phyloP scores from a whole-genome alignment of 2,113 vertebrate species.

The Galbula dea region DNA sequence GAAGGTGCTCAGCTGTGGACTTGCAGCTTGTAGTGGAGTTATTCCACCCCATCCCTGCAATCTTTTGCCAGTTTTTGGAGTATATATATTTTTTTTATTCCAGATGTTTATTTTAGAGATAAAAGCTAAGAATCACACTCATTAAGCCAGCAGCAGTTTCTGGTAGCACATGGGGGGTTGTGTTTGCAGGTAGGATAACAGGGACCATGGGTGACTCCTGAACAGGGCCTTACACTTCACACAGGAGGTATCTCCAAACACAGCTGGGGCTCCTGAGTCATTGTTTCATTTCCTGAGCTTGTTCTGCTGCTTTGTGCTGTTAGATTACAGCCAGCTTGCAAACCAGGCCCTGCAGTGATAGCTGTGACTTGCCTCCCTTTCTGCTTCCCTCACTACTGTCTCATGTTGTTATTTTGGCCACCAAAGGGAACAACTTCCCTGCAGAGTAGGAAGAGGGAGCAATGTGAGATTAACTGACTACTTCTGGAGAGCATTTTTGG shows the following conservation, averaged over 20 bases:
- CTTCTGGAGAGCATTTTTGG: background rate
- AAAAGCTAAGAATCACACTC: background rate
- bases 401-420: background rate
- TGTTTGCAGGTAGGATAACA: background rate
- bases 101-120: background rate
- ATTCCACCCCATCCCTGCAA: background rate
- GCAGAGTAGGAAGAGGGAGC: background rate
- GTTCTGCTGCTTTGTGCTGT: background rate
- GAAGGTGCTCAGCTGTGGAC: fast-evolving
- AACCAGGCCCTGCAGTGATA: background rate
- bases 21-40: background rate
- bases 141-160: background rate
- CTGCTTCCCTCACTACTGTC: background rate
- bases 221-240: background rate
- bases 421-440: background rate
- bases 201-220: too few species aligned
- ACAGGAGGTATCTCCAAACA: fast-evolving
- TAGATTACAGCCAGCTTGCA: background rate
- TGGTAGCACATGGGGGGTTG: background rate
- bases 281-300: background rate
- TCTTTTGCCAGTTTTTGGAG: background rate
- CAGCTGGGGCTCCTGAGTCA: background rate
- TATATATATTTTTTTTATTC: background rate
- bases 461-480: background rate
- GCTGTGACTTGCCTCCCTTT: background rate